Base-by-base conservation (phyloP, 2,113 vertebrate species). In the Tiliqua scincoides region DNA sequence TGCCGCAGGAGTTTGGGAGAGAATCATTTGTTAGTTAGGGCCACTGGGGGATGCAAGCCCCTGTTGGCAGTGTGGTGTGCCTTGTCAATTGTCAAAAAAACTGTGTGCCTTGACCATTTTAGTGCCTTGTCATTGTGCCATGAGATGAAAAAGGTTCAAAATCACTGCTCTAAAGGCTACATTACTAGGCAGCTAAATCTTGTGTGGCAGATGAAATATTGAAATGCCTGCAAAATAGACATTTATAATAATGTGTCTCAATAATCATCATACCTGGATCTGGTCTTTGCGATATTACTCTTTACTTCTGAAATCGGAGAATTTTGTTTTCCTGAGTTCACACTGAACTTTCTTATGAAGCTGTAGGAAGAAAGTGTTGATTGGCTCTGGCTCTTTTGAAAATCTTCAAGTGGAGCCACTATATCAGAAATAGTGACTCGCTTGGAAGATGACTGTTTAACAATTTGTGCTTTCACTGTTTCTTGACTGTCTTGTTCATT, bases 281-380 rank as follows among this genome's bases (percentile, higher is more conserved):
- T 87, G 15, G 67, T 89, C 18, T 84, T 59, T 84, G 2, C 85
- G 37, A 20, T 76, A 88, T 84, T 90, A 30, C 21, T 82, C 8
- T 82, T 87, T 80, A 30, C 35, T 76, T 80, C 73, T 62, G n/a
- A 40, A n/a, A 18, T 74, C 12, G 25, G 25, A 32, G 20, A 57
- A n/a, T n/a, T 67, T 80, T 80, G 70, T 80, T 83, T 85, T 63
- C 80, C 83, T 83, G 85, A 14, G 3, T n/a, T 35, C 57, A 1
- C 18, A 23, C 32, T 82, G 21, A 3, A 32, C 67, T 89, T 75
- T 78, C 84, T 82, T 37, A 68, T 48, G 74, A 2, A 75, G 65
- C 30, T 75, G 27, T 61, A 27, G 18, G 67, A 86, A 52, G n/a
- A 21, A 86, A 74, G 32, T n/a, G 2, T 59, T 30, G 75, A 61